Evolutionary conservation across 1,140 invertebrate genomes (phyloP), one percentile per base, ranked within the genome.

Genomic region (Halesus radiatus): DNA sequence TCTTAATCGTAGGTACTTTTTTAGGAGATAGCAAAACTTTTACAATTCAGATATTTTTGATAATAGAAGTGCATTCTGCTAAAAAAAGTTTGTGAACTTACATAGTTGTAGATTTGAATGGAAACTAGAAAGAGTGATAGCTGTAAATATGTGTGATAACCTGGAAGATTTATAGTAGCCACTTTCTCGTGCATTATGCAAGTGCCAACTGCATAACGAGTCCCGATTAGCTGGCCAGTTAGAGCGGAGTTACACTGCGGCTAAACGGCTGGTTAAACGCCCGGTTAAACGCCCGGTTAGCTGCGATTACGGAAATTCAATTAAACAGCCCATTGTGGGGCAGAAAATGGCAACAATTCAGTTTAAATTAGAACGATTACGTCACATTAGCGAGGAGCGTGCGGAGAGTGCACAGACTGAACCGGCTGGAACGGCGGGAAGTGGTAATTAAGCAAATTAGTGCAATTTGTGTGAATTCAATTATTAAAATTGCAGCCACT

Each of bases 241-340:
- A 73, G 32, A 15, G 16, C n/a, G 8, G 1, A 45, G 37, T 13
- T 45, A 45, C 37, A 45, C 37, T 13, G 58, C 52, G 70, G 76
- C 20, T 81, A 79, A 70, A 58, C 56, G 56, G 3, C 73, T 29
- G 16, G 53, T 76, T 76, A 60, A 72, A 54, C 20, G 20, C 22
- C 72, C 52, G 70, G 76, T 54, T 81, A 79, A 70, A 58, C 56
- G 56, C 20, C 74, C 56, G 29, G 54, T 76, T 76, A 62, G 26
- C 32, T 20, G 54, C 45, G 64, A 83, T 83, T 78, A 78, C 81
- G 78, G 78, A 80, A 83, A 83, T 83, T 83, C 81, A 83, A 83
- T 83, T 83, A 83, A 62, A 80, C 54, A 54, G 56, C 16, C 81
- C 78, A 83, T 83, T 83, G 81, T 83, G 53, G 18, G 22, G 13